Evolutionary conservation across 2,888 invertebrate species (phyloP), one percentile per base, ranked within the genome.

Genomic region (Heteromyza rotundicornis): DNA sequence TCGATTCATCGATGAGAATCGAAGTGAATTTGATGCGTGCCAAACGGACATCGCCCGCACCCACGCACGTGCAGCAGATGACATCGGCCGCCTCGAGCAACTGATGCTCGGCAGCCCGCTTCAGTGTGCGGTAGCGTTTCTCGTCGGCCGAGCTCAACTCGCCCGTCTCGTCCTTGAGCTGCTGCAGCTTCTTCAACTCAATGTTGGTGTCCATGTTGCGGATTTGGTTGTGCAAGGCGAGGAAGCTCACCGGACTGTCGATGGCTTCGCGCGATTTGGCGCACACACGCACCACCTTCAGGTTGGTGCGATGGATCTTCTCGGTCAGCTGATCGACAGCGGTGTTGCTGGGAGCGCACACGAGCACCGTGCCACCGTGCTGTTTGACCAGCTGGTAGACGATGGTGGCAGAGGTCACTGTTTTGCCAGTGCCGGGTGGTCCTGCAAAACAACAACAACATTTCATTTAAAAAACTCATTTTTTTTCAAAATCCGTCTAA

Each of bases 251-350:
- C 0, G 96, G 95, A 0, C 98, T 98, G 78, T 98, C 98, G 76
- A 99, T 96, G 0, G 98, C 97, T 81, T 99, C 99, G 27, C 99
- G 88, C 0, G 96, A 96, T 82, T 99, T 98, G 27, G 99, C 98
- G 84, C 98, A 98, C 10, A 99, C 87, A 1, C 99, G 87, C 2
- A 99, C 96, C 2, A 86, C 86, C 84, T 97, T 98, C 44, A 99
- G 86, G 53, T 98, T 98, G 5, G 98, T 98, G 69, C 92, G 89
- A 82, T 99, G 98, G 59, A 99, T 98, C 84, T 99, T 99, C 82
- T 98, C 98, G 0, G 99, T 98, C 17, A 99, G 86, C 78, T 99
- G 99, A 83, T 99, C 99, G 0, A 99, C 99, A 22, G 99, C 99
- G 1, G 98, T 99, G 84, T 99, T 99, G 64, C 96, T 97, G 0